These are phyloP conservation scores for Andrena bucephala DNA, from an alignment of 2,888 invertebrate genomes.

Conservation along the genomic window DNA sequence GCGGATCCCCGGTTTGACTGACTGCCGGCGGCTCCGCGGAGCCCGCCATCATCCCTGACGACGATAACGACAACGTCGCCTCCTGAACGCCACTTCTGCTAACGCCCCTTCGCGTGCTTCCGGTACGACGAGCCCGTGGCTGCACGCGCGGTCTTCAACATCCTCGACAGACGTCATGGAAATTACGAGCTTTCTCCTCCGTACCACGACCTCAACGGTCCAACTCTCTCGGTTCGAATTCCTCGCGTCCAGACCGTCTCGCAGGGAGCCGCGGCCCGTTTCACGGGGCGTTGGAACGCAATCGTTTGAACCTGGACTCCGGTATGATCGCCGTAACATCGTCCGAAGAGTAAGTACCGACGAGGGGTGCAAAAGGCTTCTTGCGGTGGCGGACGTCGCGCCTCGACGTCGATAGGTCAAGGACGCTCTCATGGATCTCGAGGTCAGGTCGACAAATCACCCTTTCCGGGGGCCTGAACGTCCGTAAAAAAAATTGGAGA, in stretches of 20 bases:
- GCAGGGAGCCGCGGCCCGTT: neutral
- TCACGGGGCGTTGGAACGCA: neutral
- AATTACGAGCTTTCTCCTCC: slow-evolving; percentile 34
- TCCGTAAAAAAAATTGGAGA: slow-evolving; percentile 77
- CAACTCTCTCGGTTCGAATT: neutral
- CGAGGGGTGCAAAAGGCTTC: slow-evolving; percentile 58
- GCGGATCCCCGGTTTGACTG: slow-evolving; percentile 50
- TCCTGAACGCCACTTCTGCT: slow-evolving; percentile 14
- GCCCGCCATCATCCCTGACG: slow-evolving; percentile 43
- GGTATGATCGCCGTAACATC: neutral
- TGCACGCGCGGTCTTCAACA: neutral
- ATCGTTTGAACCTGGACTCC: neutral
- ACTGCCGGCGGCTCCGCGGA: slow-evolving; percentile 39
- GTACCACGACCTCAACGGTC: neutral
- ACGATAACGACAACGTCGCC: slow-evolving; percentile 41
- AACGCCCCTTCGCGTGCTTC: slow-evolving; percentile 25
- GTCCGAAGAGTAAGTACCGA: neutral
- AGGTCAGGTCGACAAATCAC: slow-evolving; percentile 85
- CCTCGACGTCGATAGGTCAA: slow-evolving; percentile 84
- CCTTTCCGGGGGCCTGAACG: slow-evolving; percentile 80
- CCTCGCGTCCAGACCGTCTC: neutral
- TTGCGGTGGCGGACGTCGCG: slow-evolving; percentile 76
- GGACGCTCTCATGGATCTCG: slow-evolving; percentile 82
- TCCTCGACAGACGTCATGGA: slow-evolving; percentile 11
- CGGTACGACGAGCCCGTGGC: slow-evolving; percentile 6